phyloP scores from a whole-genome alignment of 1,140 invertebrate species.

The Melanaphis sacchari region DNA sequence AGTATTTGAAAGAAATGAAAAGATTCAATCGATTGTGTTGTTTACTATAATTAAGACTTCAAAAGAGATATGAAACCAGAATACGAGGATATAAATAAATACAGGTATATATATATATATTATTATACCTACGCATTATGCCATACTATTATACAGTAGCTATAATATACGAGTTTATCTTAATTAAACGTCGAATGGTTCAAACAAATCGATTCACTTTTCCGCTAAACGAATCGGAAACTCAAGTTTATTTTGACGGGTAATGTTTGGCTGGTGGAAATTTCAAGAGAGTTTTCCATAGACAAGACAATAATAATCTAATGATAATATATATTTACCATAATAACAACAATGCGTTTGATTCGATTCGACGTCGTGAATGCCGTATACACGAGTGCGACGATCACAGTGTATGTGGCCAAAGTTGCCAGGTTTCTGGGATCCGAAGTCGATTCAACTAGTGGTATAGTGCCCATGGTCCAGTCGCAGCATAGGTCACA shows the following conservation, averaged over 20 bases:
- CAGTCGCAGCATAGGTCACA: conserved; percentile 94
- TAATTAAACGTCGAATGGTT: conserved; percentile 55
- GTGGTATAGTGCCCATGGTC: conserved; percentile 96
- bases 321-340: conserved; percentile 68
- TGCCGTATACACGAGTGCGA: conserved; percentile 72
- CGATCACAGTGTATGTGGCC: conserved; percentile 72
- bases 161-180: conserved; percentile 56
- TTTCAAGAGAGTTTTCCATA: not conserved
- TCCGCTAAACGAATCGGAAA: conserved; percentile 21
- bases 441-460: conserved; percentile 82
- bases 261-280: not conserved
- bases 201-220: not conserved
- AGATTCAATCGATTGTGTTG: not conserved
- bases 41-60: not conserved
- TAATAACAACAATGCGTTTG: conserved; percentile 79
- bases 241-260: not conserved
- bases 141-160: not conserved
- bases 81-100: not conserved
- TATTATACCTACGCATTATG: not conserved
- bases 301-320: not conserved
- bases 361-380: conserved; percentile 72
- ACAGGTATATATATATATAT: not conserved
- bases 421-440: conserved; percentile 85
- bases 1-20: not conserved
- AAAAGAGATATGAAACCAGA: not conserved